Evolutionary conservation across 2,888 invertebrate species (phyloP).

Genomic region (Latheticus oryzae): DNA sequence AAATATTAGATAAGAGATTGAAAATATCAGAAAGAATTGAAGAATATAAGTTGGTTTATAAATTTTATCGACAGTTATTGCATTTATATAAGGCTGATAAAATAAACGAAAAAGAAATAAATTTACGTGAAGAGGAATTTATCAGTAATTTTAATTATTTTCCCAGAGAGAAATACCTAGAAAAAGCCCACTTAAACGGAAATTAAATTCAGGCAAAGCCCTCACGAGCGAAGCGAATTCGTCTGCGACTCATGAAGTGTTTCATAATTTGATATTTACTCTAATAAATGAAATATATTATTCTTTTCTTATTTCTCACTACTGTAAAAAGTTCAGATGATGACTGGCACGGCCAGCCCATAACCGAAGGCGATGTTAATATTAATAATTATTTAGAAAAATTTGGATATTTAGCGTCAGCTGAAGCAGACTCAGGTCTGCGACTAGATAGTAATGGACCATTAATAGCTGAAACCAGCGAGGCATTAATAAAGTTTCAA

Average conservation of each 20-base stretch:
- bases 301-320: constrained; percentile 30
- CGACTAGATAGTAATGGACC: constrained; percentile 21
- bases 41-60: too few species aligned
- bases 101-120: constrained; percentile 15
- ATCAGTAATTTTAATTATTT: constrained; percentile 9
- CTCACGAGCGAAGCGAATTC: constrained; percentile 16
- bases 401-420: constrained; percentile 32
- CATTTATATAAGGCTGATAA: constrained; percentile 6
- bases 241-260: constrained; percentile 5
- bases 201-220: too few species aligned
- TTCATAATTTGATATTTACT: constrained; percentile 6
- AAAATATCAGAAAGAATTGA: too few species aligned
- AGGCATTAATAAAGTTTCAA: constrained; percentile 35
- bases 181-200: constrained; percentile 12
- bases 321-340: constrained; percentile 31
- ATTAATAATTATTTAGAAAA: constrained; percentile 27
- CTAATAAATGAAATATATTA: constrained; percentile 7
- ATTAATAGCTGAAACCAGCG: constrained; percentile 20
- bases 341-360: not conserved
- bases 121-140: constrained; percentile 14
- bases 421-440: too few species aligned
- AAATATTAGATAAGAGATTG: too few species aligned
- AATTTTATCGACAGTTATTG: constrained; percentile 1
- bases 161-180: constrained; percentile 11
- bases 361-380: constrained; percentile 14